Evolutionary conservation across 2,113 vertebrate species (phyloP).

Genomic region (Embiotoca jacksoni): DNA sequence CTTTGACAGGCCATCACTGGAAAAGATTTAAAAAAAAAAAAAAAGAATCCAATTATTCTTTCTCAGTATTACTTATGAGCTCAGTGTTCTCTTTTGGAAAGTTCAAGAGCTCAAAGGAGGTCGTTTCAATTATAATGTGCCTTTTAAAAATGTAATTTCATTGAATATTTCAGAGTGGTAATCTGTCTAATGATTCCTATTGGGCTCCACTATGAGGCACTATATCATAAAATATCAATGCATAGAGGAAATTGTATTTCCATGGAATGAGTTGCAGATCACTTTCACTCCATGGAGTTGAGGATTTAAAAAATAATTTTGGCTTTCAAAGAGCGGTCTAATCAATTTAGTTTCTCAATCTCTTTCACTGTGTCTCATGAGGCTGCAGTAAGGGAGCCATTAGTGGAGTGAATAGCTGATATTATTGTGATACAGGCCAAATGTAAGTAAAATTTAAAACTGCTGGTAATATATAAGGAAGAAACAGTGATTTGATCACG

Average conservation of each 20-base stretch:
- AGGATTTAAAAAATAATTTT: constrained; percentile 32
- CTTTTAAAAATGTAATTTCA: constrained; percentile 57
- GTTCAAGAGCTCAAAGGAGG: constrained; percentile 47
- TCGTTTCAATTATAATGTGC: constrained; percentile 56
- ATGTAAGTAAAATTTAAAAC: constrained; percentile 7
- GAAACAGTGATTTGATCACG: background rate
- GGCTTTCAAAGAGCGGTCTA: constrained; percentile 30
- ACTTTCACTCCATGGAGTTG: constrained; percentile 30
- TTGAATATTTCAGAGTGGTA: constrained; percentile 48
- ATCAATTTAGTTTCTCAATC: constrained; percentile 33
- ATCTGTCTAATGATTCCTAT: constrained; percentile 60
- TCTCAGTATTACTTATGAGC: constrained; percentile 27
- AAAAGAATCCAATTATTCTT: constrained; percentile 27
- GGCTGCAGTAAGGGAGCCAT: constrained; percentile 19
- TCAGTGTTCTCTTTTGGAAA: constrained; percentile 32
- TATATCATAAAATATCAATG: constrained; percentile 54
- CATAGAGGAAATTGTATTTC: constrained; percentile 52
- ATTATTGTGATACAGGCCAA: background rate
- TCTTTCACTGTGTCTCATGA: constrained; percentile 10
- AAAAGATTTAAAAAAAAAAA: background rate
- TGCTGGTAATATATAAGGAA: background rate
- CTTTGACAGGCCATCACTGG: constrained; percentile 35
- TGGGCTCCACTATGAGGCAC: constrained; percentile 38
- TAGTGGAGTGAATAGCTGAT: constrained; percentile 8
- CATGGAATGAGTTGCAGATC: constrained; percentile 17